Evolutionary conservation across 2,113 vertebrate genomes (phyloP), one percentile per base, ranked within the genome.

Genomic region (Pachypanchax playfairii): DNA sequence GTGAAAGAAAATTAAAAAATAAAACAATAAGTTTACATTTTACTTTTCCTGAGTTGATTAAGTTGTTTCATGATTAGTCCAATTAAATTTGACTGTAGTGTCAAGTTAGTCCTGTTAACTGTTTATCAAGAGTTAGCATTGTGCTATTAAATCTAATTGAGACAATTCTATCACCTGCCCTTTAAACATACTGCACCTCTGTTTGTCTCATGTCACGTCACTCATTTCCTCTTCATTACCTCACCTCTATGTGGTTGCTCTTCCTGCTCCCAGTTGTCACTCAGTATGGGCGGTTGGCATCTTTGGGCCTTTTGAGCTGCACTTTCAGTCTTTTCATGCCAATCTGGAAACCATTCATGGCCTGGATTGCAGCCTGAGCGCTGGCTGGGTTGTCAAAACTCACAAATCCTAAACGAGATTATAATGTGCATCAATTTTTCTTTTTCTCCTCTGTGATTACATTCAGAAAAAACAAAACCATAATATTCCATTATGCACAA

Each of bases 291-390:
- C 94, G 91, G 84, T 96, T 96, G 87, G 95, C 94, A 2, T 96
- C 94, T 89, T 95, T 96, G 52, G 95, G 94, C 88, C 95, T 80
- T 87, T 96, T 96, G 60, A 96, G 92, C 86, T 96, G 95, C 76
- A 96, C 95, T 83, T 96, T 95, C 83, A 96, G 94, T 68, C 95
- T 93, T 65, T 96, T 96, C 94, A 96, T 96, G 62, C 94, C 95
- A 1, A 96, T 96, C 93, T 96, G 95, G 88, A 96, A 96, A 17
- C 95, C 95, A 13, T 96, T 96, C 95, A 96, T 96, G 71, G 95
- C 93, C 88, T 96, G 95, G 87, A 96, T 96, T 81, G 94, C 94
- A 0, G 94, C 93, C 88, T 96, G 95, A 51, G 95, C 94, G 4
- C 94, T 95, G 65, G 93, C 92, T 0, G 95, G 94, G 93, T 96